phyloP scores from a whole-genome alignment of 2,797 vertebrate species.

The Notoglanidium macrostoma region DNA sequence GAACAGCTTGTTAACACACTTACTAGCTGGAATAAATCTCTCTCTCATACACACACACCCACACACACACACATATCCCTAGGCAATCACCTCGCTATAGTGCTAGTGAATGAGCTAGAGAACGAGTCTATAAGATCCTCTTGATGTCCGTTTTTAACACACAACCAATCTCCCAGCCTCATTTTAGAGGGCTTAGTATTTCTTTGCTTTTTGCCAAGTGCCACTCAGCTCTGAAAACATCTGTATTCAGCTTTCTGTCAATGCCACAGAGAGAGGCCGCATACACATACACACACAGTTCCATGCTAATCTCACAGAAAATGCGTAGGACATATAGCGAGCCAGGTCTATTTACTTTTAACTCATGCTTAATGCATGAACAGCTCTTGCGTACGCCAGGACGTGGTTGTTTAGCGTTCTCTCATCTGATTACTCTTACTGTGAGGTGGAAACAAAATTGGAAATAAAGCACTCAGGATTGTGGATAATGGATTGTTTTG shows the following conservation, averaged over 20 bases:
- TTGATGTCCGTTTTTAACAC: slow-evolving; percentile 8
- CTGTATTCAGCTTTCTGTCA: background rate
- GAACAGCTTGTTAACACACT: background rate
- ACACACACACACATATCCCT: background rate
- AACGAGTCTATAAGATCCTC: slow-evolving; percentile 30
- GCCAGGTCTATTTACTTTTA: background rate
- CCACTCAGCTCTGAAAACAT: slow-evolving; percentile 7
- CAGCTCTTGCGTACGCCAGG: background rate
- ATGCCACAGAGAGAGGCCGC: background rate
- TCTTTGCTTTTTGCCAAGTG: slow-evolving; percentile 4
- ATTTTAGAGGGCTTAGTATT: slow-evolving; percentile 18
- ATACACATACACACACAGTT: background rate
- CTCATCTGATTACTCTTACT: background rate
- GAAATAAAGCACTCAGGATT: no score
- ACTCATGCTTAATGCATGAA: background rate
- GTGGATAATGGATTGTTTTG: background rate
- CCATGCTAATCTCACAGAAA: background rate
- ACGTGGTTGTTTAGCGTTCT: background rate
- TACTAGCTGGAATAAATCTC: background rate
- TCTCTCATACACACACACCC: background rate
- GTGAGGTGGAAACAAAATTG: background rate
- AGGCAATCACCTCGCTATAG: slow-evolving; percentile 17
- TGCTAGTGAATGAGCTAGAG: slow-evolving; percentile 16
- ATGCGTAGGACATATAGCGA: background rate
- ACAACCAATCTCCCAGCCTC: slow-evolving; percentile 1